phyloP scores from a whole-genome alignment of 1,140 invertebrate species.

The Scaptomyza montana region DNA sequence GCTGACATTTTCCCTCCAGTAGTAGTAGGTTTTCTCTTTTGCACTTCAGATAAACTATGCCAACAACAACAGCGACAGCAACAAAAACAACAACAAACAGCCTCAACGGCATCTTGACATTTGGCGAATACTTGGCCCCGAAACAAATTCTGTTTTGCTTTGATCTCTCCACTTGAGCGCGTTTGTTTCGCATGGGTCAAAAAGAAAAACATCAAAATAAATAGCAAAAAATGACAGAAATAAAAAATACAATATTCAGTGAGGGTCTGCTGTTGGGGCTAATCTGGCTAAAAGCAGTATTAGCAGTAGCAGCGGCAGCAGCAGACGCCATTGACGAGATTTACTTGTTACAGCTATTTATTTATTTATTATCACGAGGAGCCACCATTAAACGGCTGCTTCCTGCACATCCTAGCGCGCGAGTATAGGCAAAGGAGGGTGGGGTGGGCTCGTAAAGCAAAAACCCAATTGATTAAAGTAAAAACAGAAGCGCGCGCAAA shows the following conservation, averaged over 20 bases:
- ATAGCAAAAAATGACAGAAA: conserved; percentile 5
- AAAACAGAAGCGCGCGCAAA: conserved; percentile 3
- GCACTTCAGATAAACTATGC: conserved; percentile 38
- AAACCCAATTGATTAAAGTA: conserved; percentile 68
- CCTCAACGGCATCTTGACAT: conserved; percentile 37
- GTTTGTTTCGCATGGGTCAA: conserved; percentile 33
- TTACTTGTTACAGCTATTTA: conserved; percentile 44
- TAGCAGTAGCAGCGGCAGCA: conserved; percentile 27
- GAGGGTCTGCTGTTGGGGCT: conserved; percentile 21
- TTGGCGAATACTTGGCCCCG: conserved; percentile 49
- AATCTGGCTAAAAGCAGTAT: conserved; percentile 44
- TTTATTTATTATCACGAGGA: conserved; percentile 55
- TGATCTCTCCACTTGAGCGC: conserved; percentile 47
- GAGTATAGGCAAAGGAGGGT: too few relatives aligned
- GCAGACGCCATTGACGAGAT: conserved; percentile 34
- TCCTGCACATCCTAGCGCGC: conserved; percentile 43
- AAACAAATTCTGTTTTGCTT: conserved; percentile 41
- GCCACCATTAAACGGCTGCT: conserved; percentile 50
- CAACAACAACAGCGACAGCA: conserved; percentile 4
- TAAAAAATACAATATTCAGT: conserved; percentile 11
- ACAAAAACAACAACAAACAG: neutral
- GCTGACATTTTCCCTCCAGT: conserved; percentile 7
- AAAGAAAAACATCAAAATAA: conserved; percentile 13
- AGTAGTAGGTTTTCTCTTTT: conserved; percentile 18
- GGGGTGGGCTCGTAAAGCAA: conserved; percentile 35